Evolutionary conservation across 2,797 vertebrate genomes (phyloP), one percentile per base, ranked within the genome.

Genomic region (Melanotaenia parkinsoni): DNA sequence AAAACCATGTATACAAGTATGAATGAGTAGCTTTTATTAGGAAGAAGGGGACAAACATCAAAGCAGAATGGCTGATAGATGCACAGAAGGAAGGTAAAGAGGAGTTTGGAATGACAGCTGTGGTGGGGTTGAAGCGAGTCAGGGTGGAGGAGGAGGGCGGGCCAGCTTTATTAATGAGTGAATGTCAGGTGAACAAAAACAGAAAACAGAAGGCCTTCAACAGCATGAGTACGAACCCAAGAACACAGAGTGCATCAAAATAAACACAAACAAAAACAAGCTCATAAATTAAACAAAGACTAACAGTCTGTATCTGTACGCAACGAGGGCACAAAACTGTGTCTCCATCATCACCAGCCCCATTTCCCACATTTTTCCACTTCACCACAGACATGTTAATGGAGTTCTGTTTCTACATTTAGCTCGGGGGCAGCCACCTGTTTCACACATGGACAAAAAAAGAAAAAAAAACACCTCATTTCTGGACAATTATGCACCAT

Each of bases 371-470:
- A 60, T 12, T 60, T 76, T 77, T 84, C 84, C 75, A 68, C 82
- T 76, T 67, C 78, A 72, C 76, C 53, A 73, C 81, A 80, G 60
- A 69, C 76, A 58, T 54, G 74, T 76, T 87, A 82, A 90, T 83
- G 84, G 66, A 80, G 24, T 77, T 86, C 67, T 77, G 80, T 78
- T 77, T 80, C 78, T 35, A 63, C 72, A 72, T 75, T 86, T 81
- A 76, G 88, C 90, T 88, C 0, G 38, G 57, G 83, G 87, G 70
- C 16, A 66, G 74, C 81, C 90, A 90, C 87, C 88, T 90, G 91
- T 81, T 88, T 58, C 58, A 70, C 35, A 56, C 72, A 87, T 26
- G 28, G 4, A 72, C n/a, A 28, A 74, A 79, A 81, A 79, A 80
- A 87, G 11, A 38, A 38, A 40, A 40, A 40, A 40, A 13, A 40